These are phyloP conservation scores for Plecotus auritus DNA, from an alignment of 2,113 vertebrate genomes.

Conservation along the genomic window DNA sequence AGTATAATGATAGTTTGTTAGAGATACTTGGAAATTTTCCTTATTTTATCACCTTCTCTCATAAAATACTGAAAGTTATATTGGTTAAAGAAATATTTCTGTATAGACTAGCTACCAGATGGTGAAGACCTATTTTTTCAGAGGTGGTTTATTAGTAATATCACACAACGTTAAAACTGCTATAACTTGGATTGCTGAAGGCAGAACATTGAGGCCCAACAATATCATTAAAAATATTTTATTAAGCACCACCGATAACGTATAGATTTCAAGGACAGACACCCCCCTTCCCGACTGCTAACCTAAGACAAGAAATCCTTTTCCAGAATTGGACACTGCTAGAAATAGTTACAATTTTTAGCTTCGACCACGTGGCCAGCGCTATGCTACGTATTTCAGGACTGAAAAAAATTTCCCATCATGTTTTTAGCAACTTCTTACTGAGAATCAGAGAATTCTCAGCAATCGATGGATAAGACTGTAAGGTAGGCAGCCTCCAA, in stretches of 20 bases:
- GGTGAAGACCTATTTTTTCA: not conserved
- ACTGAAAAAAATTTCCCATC: not conserved
- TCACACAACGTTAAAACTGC: not conserved
- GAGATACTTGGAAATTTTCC: not conserved
- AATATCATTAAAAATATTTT: not conserved
- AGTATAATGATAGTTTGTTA: not conserved
- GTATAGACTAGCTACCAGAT: not conserved
- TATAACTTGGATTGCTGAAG: not conserved
- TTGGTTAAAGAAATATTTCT: not conserved
- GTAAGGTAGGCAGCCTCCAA: not conserved
- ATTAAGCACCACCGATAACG: not conserved
- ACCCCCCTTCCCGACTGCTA: not conserved
- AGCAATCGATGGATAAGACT: not conserved
- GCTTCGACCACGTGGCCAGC: not conserved
- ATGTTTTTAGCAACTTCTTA: not conserved
- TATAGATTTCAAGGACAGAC: not conserved
- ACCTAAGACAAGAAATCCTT: not conserved
- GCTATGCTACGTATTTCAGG: not conserved
- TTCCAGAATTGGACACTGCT: not conserved
- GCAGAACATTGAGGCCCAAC: not conserved
- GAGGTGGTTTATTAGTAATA: not conserved
- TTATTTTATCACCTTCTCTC: not conserved
- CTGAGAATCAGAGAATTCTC: not conserved
- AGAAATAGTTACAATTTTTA: not conserved
- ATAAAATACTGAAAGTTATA: not conserved